Conservation (phyloP, 1,140 invertebrate genomes). For the Wiebesia pumilae region DNA sequence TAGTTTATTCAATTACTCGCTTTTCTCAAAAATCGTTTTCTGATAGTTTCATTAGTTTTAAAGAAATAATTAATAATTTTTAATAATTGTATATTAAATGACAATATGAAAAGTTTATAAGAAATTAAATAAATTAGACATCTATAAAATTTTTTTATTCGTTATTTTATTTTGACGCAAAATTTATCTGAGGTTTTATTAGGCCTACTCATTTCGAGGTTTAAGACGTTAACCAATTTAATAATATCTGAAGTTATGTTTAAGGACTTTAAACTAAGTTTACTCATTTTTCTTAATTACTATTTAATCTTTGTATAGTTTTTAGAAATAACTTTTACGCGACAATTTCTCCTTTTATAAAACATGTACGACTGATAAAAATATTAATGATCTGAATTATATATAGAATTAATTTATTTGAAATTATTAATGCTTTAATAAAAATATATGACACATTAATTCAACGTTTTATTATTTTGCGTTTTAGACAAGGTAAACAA, state of each 20-base stretch:
- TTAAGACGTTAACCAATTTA: neutral
- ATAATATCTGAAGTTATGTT: neutral
- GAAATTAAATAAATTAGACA: constrained; percentile 1
- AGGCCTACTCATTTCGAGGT: constrained; percentile 49
- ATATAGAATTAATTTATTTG: no score
- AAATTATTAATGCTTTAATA: no score
- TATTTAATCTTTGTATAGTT: neutral
- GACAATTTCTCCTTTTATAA: neutral
- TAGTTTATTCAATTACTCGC: neutral
- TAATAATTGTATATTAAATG: neutral
- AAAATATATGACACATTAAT: no score
- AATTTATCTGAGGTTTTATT: constrained; percentile 38
- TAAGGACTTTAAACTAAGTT: neutral
- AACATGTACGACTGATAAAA: neutral
- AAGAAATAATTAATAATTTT: neutral
- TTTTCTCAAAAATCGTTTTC: neutral
- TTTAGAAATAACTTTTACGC: constrained; percentile 11
- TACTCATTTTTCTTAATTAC: neutral
- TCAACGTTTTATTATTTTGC: no score
- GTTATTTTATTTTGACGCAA: constrained; percentile 36
- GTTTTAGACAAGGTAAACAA: no score
- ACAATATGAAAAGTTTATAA: no score
- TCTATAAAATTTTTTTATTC: neutral
- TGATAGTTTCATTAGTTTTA: neutral
- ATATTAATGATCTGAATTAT: no score